Evolutionary conservation across 2,113 vertebrate species (phyloP).

Genomic region (Chascanopsetta lugubris): DNA sequence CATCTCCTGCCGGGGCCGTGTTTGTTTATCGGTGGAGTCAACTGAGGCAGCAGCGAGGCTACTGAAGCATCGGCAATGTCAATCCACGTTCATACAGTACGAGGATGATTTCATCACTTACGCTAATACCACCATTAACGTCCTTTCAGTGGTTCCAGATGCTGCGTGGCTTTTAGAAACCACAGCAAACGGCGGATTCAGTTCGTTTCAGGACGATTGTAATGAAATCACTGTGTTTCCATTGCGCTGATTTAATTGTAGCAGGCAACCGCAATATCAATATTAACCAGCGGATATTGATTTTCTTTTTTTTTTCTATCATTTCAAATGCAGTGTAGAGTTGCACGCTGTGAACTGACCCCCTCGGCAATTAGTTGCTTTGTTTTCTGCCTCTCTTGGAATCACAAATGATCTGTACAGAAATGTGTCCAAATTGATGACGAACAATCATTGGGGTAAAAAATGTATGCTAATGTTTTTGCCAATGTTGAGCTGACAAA

Average conservation of each 20-base stretch:
- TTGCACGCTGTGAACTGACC: not conserved
- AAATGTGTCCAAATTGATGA: too few relatives aligned
- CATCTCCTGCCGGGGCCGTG: slow-evolving; percentile 38
- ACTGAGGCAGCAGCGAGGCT: slow-evolving; percentile 23
- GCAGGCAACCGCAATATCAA: not conserved
- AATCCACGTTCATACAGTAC: slow-evolving; percentile 1
- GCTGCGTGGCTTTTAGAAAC: not conserved
- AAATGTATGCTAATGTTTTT: too few relatives aligned
- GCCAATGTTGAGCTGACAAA: too few relatives aligned
- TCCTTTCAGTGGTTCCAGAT: not conserved
- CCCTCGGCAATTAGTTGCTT: too few relatives aligned
- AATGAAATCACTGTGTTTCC: not conserved
- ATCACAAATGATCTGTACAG: too few relatives aligned
- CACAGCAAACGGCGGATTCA: not conserved
- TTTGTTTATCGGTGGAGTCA: slow-evolving; percentile 36
- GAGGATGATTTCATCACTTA: not conserved
- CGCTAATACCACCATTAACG: not conserved
- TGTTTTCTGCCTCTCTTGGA: too few relatives aligned
- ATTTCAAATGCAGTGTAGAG: not conserved
- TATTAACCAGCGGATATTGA: not conserved
- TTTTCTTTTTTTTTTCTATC: not conserved
- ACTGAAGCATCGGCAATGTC: slow-evolving; percentile 35
- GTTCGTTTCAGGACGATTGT: not conserved
- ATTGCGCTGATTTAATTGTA: not conserved
- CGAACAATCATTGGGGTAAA: too few relatives aligned